These are phyloP conservation scores for Erebia aethiops DNA, from an alignment of 2,888 invertebrate genomes.

Conservation along the genomic window DNA sequence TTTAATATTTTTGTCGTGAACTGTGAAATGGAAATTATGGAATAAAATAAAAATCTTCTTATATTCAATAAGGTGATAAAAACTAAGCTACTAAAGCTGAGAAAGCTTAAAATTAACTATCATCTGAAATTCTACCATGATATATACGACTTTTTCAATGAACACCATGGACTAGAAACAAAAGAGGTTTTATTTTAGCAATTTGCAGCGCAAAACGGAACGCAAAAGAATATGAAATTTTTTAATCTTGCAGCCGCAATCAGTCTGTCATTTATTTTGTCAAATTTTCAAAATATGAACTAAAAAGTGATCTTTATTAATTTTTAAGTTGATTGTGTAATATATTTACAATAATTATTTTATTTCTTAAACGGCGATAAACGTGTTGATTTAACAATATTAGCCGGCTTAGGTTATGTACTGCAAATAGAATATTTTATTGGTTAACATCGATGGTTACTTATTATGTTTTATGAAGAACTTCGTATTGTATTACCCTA, in stretches of 20 bases:
- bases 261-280: slow-evolving; percentile 56
- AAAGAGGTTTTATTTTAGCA: neutral
- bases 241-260: slow-evolving; percentile 49
- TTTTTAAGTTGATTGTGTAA: slow-evolving; percentile 76
- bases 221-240: slow-evolving; percentile 51
- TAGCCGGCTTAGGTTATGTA: slow-evolving; percentile 75
- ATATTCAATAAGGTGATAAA: neutral
- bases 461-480: slow-evolving; percentile 51
- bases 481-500: slow-evolving; percentile 42
- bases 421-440: slow-evolving; percentile 49
- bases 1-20: neutral
- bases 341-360: slow-evolving; percentile 53
- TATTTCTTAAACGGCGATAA: slow-evolving; percentile 44
- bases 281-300: slow-evolving; percentile 63
- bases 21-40: neutral
- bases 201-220: slow-evolving; percentile 28
- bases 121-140: too few relatives aligned
- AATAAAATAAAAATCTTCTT: neutral
- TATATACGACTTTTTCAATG: neutral
- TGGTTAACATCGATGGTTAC: slow-evolving; percentile 49
- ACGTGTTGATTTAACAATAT: slow-evolving; percentile 53
- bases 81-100: too few relatives aligned
- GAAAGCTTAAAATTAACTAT: too few relatives aligned
- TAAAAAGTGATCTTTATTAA: slow-evolving; percentile 66
- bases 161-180: neutral